phyloP scores from a whole-genome alignment of 2,888 invertebrate species.

The Parnassius glacialis region DNA sequence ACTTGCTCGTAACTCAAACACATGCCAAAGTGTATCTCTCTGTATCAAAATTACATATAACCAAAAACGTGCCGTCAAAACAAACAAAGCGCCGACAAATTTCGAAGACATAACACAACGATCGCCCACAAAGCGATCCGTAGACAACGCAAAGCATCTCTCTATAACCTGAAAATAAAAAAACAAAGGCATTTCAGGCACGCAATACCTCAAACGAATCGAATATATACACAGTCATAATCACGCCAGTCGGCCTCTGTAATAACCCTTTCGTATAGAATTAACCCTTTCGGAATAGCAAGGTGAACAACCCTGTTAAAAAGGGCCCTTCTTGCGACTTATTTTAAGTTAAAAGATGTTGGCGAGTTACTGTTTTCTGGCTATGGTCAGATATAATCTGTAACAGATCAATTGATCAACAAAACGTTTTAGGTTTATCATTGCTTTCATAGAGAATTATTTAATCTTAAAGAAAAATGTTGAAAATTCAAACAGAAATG shows the following conservation, averaged over 20 bases:
- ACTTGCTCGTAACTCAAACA: background rate
- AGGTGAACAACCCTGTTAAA: constrained; percentile 77
- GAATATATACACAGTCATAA: constrained; percentile 58
- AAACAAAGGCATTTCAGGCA: constrained; percentile 59
- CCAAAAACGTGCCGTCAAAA: constrained; percentile 37
- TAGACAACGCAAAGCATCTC: constrained; percentile 50
- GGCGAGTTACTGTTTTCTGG: background rate
- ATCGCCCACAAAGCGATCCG: constrained; percentile 41
- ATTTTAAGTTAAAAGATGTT: constrained; percentile 35
- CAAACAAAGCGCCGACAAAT: constrained; percentile 37
- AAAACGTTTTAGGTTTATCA: too few species aligned
- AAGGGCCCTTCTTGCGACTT: constrained; percentile 57
- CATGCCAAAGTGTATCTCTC: constrained; percentile 1
- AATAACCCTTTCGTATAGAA: constrained; percentile 67
- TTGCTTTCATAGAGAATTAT: too few species aligned
- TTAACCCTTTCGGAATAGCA: constrained; percentile 73
- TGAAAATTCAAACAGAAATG: too few species aligned
- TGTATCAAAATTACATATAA: constrained; percentile 15
- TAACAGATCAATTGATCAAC: background rate
- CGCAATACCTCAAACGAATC: constrained; percentile 53
- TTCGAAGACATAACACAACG: constrained; percentile 34
- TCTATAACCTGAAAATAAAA: constrained; percentile 56
- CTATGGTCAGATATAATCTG: background rate
- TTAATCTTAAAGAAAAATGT: too few species aligned
- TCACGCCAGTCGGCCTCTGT: constrained; percentile 51